Base-by-base conservation (phyloP, 2,888 invertebrate genomes). In the Drosophila pseudotakahashii region DNA sequence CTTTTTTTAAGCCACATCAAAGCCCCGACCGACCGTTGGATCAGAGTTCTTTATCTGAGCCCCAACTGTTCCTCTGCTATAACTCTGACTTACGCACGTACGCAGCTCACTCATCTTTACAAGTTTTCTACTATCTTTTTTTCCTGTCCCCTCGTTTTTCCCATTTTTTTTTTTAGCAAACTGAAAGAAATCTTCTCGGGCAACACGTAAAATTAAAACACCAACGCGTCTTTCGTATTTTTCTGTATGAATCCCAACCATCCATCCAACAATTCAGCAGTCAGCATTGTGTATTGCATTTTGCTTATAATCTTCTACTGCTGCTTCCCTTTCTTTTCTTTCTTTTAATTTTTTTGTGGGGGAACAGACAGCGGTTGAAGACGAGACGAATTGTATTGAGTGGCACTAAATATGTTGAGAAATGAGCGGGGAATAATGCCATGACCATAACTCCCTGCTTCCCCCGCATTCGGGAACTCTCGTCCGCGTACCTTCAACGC, bases 371-470 rank as follows among this genome's bases (percentile, higher is more conserved):
- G 60, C 41, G 44, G 23, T 42, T 70, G 61, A 42, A 52, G 63
- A 70, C 77, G 78, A 81, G 81, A 84, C 80, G 90, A 82, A 90
- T 90, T 86, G 86, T 89, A 90, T 89, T 86, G 89, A 80, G 89
- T 88, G 84, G 72, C 86, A 82, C 88, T 88, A 81, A 82, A 90
- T 85, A 82, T 84, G 80, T 80, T 86, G 80, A 82, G 83, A 82
- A 88, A 82, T 82, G 83, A 88, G 87, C 75, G 77, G 45, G 57
- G 70, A 61, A 70, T 70, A 70, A 70, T 70, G 70, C 70, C 66
- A 54, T 54, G 66, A 54, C 66, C 66, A 67, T 69, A 66, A 67
- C 64, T 67, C 67, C 67, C 64, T 64, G 37, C 32, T 10, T 41
- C 9, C 14, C 30, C 16, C 48, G 48, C 41, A 34, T 60, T 34